Conservation (phyloP, 2,113 vertebrate genomes). For the Cranoglanis bouderius region DNA sequence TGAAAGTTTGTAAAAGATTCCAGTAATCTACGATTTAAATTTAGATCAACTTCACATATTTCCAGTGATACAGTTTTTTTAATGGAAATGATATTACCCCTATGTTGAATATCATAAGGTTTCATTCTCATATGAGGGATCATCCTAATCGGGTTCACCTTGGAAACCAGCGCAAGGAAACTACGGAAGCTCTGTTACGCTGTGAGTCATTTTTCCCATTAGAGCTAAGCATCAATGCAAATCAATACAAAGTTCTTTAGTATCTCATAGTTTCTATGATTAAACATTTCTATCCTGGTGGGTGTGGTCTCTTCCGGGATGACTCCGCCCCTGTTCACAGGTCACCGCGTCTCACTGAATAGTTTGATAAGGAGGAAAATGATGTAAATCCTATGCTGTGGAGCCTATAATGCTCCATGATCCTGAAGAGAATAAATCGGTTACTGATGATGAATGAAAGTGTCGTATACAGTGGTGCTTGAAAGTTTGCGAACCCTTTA, state of each 20-base stretch:
- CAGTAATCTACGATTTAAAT: neutral
- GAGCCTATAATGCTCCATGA: neutral
- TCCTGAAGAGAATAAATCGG: neutral
- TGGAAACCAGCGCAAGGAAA: neutral
- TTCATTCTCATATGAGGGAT: neutral
- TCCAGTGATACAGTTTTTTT: too few species aligned
- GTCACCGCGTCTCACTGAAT: too few species aligned
- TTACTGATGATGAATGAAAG: neutral
- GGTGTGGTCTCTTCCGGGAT: neutral
- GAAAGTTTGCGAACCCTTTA: too few species aligned
- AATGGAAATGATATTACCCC: too few species aligned
- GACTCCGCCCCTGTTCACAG: too few species aligned
- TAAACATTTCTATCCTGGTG: neutral
- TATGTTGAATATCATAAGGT: neutral
- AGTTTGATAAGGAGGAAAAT: neutral
- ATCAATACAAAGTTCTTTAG: neutral
- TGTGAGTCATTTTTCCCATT: neutral
- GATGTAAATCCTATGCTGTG: neutral
- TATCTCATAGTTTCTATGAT: neutral
- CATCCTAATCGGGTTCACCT: neutral
- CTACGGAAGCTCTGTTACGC: neutral
- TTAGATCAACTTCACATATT: neutral
- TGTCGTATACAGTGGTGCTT: too few species aligned
- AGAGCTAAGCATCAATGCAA: neutral
- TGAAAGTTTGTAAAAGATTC: neutral